Base-by-base conservation (phyloP, 1,140 invertebrate species). In the Kradibia gibbosae region DNA sequence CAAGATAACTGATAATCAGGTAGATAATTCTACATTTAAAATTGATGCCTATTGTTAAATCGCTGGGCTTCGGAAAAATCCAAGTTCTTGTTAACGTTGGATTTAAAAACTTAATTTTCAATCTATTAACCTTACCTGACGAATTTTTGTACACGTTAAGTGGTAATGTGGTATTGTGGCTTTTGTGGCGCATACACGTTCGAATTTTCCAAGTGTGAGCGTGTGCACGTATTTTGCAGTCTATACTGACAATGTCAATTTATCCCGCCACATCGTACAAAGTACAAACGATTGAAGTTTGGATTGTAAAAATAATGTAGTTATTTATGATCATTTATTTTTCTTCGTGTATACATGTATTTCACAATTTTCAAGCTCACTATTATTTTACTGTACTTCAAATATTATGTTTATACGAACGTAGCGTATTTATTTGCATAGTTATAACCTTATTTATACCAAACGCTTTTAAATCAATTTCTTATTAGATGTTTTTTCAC, bases 181-280 rank as follows among this genome's bases (percentile, higher is more conserved):
- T n/a, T n/a, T n/a, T n/a, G n/a, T n/a, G n/a, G n/a, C n/a, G n/a
- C 22, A 3, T 53, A 17, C 50, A 53, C 10, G 50, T 53, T 53
- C n/a, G n/a, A 17, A 3, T 20, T 53, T 53, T 53, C 13, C 45
- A 53, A 53, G 15, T 48, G 7, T 5, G 20, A 22, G 50, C 15
- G 50, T 53, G 15, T 53, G 5, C 50, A 5, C 3, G 15, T 20
- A 53, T 11, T 22, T 8, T n/a, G n/a, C n/a, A 13, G 25, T 11
- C 2, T 57, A 57, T 57, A n/a, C 31, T 60, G 11, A 13, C 13
- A 60, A n/a, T 60, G 25, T 31, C 25, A 60, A 3, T 60, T n/a
- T 67, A n/a, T 67, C 62, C 62, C 62, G 62, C 62, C 34, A 67
- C 15, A 39, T 67, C 20, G 31, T n/a, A 65, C 1, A 17, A 67